phyloP scores from a whole-genome alignment of 23 tunicate genomes.

The Trididemnum nubilum region DNA sequence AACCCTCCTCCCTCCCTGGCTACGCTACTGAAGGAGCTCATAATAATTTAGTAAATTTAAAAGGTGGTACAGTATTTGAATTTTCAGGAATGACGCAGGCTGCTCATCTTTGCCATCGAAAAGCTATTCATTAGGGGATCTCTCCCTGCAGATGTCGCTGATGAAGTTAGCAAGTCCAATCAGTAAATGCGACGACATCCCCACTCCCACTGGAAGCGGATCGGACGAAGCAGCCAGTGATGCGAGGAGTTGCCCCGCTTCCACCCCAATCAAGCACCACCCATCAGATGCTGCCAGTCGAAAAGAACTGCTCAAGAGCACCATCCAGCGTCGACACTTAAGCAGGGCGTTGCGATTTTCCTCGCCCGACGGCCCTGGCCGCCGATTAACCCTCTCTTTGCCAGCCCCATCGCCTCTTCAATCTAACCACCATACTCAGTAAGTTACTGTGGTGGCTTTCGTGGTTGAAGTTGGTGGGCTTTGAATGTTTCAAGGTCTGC shows the following conservation, averaged over 20 bases:
- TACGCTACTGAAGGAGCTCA: too few relatives aligned
- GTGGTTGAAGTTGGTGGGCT: too few relatives aligned
- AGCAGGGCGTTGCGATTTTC: not conserved
- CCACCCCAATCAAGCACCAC: not conserved
- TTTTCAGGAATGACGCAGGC: not conserved
- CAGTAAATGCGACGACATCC: not conserved
- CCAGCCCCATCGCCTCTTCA: too few relatives aligned
- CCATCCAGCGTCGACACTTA: not conserved
- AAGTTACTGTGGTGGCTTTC: too few relatives aligned
- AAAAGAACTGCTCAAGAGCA: not conserved
- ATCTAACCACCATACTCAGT: too few relatives aligned
- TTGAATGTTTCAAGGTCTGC: too few relatives aligned
- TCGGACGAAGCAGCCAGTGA: not conserved
- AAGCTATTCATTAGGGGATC: not conserved
- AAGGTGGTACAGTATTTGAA: not conserved
- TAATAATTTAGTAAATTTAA: too few relatives aligned
- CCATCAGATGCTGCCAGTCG: not conserved
- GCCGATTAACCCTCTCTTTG: too few relatives aligned
- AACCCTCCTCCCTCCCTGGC: too few relatives aligned
- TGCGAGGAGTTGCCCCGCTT: not conserved
- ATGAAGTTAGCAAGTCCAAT: not conserved
- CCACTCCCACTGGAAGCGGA: too few relatives aligned
- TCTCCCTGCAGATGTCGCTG: not conserved
- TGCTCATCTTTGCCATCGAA: not conserved
- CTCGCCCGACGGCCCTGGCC: too few relatives aligned